Evolutionary conservation across 2,888 invertebrate species (phyloP).

Genomic region (Vanessa cardui): DNA sequence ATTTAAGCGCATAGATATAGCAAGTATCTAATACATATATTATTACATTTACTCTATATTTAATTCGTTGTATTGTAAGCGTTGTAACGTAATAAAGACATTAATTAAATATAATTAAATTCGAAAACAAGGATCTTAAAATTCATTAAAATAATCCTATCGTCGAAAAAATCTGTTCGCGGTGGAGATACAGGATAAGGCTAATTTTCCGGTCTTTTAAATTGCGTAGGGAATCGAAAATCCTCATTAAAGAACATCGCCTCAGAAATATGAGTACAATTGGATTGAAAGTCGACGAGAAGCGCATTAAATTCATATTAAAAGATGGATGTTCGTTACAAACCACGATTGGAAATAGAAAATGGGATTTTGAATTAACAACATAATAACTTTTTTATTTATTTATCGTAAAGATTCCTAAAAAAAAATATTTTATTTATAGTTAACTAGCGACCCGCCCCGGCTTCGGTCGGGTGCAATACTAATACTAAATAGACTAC

Average conservation of each 20-base stretch:
- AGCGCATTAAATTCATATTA: conserved; percentile 27
- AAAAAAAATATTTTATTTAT: no score
- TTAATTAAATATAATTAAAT: no score
- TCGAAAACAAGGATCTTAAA: background rate
- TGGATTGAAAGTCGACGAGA: conserved; percentile 28
- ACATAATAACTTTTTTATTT: background rate
- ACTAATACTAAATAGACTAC: no score
- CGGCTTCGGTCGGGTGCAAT: no score
- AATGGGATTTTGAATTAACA: conserved; percentile 9
- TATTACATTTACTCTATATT: no score
- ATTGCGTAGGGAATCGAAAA: conserved; percentile 37
- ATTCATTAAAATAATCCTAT: conserved; percentile 22
- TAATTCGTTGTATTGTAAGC: no score
- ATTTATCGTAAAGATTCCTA: background rate
- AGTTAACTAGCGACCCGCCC: no score
- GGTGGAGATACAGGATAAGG: conserved; percentile 25
- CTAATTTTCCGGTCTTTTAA: conserved; percentile 41
- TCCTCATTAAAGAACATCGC: conserved; percentile 39
- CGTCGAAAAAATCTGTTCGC: conserved; percentile 19
- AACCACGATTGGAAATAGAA: conserved; percentile 8
- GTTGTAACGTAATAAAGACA: no score
- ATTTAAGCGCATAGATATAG: no score
- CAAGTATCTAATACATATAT: no score
- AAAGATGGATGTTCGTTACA: conserved; percentile 21
- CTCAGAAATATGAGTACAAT: conserved; percentile 33